Evolutionary conservation across 1,140 invertebrate genomes (phyloP), one percentile per base, ranked within the genome.

Genomic region (Lasioglossum baleicum): DNA sequence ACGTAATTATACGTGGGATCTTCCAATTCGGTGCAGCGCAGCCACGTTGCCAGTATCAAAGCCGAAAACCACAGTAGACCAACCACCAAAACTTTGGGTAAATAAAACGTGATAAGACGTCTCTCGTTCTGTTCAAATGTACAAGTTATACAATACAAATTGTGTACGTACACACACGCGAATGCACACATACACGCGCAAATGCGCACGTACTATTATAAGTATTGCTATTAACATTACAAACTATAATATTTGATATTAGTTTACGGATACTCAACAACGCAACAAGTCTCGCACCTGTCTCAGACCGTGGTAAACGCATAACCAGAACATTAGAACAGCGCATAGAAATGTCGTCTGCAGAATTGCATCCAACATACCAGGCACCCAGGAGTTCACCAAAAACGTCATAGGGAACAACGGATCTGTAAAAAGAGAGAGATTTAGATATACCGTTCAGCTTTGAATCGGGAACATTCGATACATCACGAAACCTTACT

Each of bases 1-100:
- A 96, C 95, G 88, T 99, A 98, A 91, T 98, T 98, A 90, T 97
- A 99, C 2, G 98, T 98, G 0, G 98, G 98, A 93, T 99, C 98
- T 79, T 95, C 94, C 3, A 97, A 93, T 90, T 98, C 97, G 88
- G 97, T 98, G 88, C 96, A 97, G 88, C 97, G 96, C 91, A 99
- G 96, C 97, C 97, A 98, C 0, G 97, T 96, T 3, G 97, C 96
- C 68, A 99, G 91, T 31, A 97, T 96, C 66, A 99, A 94, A 7
- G 96, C 96, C 7, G 97, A 96, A 61, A 97, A 92, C 98, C 98
- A 99, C 74, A 99, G 94, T 87, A 97, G 94, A 48, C 97, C 95
- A 2, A 99, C 97, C 6, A 99, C 94, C 56, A 98, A 92, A 20
- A 98, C 87, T 94, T 99, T 99, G 53, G 97, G 97, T 68, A 98